A percentile compares a stretch with the other conserved stretches of the same genome.
Evolutionary conservation across 2,113 vertebrate species (phyloP).

Genomic region (Rhipidura dahli): DNA sequence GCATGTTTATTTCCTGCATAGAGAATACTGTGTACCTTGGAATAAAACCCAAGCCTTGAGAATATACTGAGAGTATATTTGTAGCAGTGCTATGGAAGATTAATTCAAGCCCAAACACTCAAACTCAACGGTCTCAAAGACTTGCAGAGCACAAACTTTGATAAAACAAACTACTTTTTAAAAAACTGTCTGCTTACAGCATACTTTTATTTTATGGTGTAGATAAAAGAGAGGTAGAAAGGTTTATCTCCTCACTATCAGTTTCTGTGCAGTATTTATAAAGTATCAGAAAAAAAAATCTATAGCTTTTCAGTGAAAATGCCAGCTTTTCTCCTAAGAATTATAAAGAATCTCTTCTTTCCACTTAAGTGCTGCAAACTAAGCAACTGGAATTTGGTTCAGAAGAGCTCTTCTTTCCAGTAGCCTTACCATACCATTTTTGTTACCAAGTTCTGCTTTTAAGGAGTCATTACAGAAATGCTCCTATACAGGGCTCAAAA

Average conservation of each 20-base stretch:
- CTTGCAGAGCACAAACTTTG: not conserved
- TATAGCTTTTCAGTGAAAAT: not conserved
- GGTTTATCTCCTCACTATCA: conserved; percentile 23
- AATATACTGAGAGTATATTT: not conserved
- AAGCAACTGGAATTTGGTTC: not conserved
- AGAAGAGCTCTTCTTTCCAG: not conserved
- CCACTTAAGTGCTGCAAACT: not conserved
- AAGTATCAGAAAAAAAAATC: not conserved
- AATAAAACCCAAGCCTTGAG: conserved; percentile 37
- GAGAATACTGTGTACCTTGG: conserved; percentile 53
- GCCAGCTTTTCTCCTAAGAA: not conserved
- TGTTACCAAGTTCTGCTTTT: not conserved
- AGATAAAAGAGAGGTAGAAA: conserved; percentile 56
- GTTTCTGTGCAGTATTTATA: conserved; percentile 38
- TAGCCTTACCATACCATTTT: not conserved
- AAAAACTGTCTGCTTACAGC: not conserved
- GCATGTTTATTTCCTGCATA: conserved; percentile 55
- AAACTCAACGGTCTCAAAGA: not conserved
- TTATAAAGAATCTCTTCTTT: not conserved
- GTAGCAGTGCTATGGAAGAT: not conserved
- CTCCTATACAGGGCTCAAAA: not conserved
- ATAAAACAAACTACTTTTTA: not conserved
- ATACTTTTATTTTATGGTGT: not conserved
- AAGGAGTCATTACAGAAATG: not conserved
- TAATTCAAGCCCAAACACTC: not conserved